Base-by-base conservation (phyloP, 1,140 invertebrate species). In the Druon quercuslanigerum region DNA sequence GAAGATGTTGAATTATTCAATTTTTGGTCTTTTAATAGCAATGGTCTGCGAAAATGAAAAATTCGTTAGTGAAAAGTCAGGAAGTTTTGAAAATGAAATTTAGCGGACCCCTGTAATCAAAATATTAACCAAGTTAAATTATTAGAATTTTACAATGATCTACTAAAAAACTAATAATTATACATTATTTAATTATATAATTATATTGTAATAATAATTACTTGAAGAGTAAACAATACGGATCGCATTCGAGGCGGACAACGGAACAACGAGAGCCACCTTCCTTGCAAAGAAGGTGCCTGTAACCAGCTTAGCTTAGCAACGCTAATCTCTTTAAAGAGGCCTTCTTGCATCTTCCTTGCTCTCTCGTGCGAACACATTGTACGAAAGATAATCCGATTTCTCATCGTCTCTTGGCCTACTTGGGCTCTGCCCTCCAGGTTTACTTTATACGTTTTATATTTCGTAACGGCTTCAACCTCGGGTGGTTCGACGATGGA, bases 391-490 rank as follows among this genome's bases (percentile, higher is more conserved):
- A 66, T 66, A 66, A 66, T 66, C 60, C 33, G 46, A 66, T 66
- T 66, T 66, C 33, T 66, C 60, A 66, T 66, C 60, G 25, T 66
- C 60, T 66, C 8, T 33, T 66, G 60, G 60, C 60, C 60, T 66
- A 66, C 60, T 66, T 66, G 60, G 60, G 14, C 33, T 66, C 33
- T 46, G 14, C 60, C 60, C 33, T 66, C n/a, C 33, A 66, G 40
- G 25, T 66, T 66, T 66, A 46, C 40, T 46, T 9, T 33, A 33
- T 66, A 66, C 60, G 60, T 66, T 66, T 46, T 46, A 66, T 66
- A 66, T 66, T 66, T 66, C 60, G 60, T 66, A 66, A 66, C 60
- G 40, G 25, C 60, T 66, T 66, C 60, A 66, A 66, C 60, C 60
- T 66, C 60, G 60, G 25, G 20, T 40, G 33, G 60, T 66, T 66